Evolutionary conservation across 2,113 vertebrate species (phyloP).

Genomic region (Tupaia tana): DNA sequence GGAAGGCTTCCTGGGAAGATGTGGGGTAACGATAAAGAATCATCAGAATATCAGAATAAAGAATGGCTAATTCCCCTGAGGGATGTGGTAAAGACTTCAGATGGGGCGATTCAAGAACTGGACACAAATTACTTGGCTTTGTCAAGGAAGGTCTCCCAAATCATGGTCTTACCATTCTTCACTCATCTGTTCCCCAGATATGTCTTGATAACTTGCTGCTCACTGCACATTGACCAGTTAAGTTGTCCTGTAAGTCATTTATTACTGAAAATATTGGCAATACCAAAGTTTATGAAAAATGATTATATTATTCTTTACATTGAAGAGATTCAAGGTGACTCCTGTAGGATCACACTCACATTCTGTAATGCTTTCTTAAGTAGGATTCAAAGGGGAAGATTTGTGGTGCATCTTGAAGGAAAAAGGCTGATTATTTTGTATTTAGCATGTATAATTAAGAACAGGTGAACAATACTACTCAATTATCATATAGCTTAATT

Average conservation of each 20-base stretch:
- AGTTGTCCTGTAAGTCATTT: neutral
- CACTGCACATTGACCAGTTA: neutral
- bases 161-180: neutral
- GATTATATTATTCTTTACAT: constrained; percentile 27
- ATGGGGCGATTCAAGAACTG: neutral
- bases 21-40: neutral
- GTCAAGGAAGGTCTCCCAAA: neutral
- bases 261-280: constrained; percentile 30
- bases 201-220: neutral
- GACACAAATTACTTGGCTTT: neutral
- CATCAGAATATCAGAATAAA: neutral
- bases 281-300: constrained; percentile 5
- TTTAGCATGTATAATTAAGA: constrained; percentile 72
- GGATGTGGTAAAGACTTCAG: neutral
- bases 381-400: neutral
- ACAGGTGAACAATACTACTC: constrained; percentile 74
- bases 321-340: constrained; percentile 48
- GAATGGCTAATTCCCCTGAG: neutral
- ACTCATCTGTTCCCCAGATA: neutral
- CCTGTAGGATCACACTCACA: neutral
- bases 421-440: constrained; percentile 56
- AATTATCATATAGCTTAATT: constrained; percentile 75
- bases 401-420: constrained; percentile 54
- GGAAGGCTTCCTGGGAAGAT: neutral
- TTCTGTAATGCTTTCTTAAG: constrained; percentile 36